A percentile compares a stretch with the other conserved stretches of the same genome.
Evolutionary conservation across 2,797 vertebrate genomes (phyloP).

Genomic region (Decapterus maruadsi): DNA sequence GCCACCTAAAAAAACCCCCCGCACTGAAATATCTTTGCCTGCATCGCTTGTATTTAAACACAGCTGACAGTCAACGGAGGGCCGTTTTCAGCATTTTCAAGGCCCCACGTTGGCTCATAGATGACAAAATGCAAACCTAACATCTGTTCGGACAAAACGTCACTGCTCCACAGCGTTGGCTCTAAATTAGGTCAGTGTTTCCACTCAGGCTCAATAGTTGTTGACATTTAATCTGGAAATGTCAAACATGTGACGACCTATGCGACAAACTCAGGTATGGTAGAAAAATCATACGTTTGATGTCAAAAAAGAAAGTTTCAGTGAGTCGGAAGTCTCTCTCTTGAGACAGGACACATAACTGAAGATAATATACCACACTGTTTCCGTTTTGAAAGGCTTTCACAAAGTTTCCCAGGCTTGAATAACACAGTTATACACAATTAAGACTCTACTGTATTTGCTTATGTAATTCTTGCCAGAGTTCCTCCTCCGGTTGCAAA

Average conservation of each 20-base stretch:
- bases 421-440: not conserved
- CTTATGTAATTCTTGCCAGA: conserved; percentile 5
- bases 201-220: conserved; percentile 20
- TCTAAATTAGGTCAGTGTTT: conserved; percentile 43
- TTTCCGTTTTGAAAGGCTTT: conserved; percentile 3
- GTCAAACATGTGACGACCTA: conserved; percentile 36
- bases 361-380: not conserved
- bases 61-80: conserved; percentile 8
- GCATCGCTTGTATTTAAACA: not conserved
- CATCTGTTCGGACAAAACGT: conserved; percentile 1
- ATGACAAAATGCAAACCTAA: not conserved
- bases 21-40: not conserved
- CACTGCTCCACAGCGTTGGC: not conserved
- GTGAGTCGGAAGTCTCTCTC: too few species aligned
- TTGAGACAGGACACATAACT: too few species aligned
- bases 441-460: not conserved
- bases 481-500: not conserved
- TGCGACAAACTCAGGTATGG: conserved; percentile 5
- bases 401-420: not conserved
- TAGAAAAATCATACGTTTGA: not conserved
- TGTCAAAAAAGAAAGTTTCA: conserved; percentile 8
- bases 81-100: conserved; percentile 4
- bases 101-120: not conserved
- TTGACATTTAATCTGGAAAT: conserved; percentile 47
- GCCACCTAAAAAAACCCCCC: not conserved